Conservation (phyloP, 92 coral and sea anemone genomes). For the Phenganax subtilis region DNA sequence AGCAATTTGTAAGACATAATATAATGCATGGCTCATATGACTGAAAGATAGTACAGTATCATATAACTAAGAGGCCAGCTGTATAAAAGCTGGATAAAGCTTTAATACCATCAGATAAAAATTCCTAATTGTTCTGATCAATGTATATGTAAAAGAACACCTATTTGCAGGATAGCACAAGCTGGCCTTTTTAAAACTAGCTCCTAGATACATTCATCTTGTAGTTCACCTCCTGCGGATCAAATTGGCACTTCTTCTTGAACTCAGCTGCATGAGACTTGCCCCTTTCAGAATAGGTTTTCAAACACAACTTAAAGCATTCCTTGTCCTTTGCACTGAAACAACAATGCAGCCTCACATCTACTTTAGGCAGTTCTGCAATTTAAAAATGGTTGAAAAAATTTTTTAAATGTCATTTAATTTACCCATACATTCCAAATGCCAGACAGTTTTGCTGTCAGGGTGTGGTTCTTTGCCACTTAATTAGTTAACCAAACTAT, state of each 20-base stretch:
- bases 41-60: not conserved
- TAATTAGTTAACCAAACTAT: too few relatives aligned
- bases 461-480: too few relatives aligned
- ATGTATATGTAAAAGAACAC: not conserved
- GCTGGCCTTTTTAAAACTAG: too few relatives aligned
- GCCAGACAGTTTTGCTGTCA: too few relatives aligned
- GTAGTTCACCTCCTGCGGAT: slow-evolving; percentile 10
- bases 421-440: not conserved
- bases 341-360: slow-evolving; percentile 84
- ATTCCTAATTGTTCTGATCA: not conserved
- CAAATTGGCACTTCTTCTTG: slow-evolving; percentile 13
- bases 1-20: too few relatives aligned
- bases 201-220: too few relatives aligned
- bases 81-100: too few relatives aligned
- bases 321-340: slow-evolving; percentile 57
- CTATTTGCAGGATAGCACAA: too few relatives aligned
- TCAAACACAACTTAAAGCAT: slow-evolving; percentile 64
- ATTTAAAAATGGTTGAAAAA: not conserved
- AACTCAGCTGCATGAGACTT: not conserved
- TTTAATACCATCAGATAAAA: not conserved
- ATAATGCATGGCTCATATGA: too few relatives aligned
- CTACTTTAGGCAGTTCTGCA: slow-evolving; percentile 11
- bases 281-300: slow-evolving; percentile 24
- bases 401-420: not conserved
- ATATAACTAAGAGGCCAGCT: not conserved